Evolutionary conservation across 2,888 invertebrate species (phyloP).

Genomic region (Copidosoma aretas): DNA sequence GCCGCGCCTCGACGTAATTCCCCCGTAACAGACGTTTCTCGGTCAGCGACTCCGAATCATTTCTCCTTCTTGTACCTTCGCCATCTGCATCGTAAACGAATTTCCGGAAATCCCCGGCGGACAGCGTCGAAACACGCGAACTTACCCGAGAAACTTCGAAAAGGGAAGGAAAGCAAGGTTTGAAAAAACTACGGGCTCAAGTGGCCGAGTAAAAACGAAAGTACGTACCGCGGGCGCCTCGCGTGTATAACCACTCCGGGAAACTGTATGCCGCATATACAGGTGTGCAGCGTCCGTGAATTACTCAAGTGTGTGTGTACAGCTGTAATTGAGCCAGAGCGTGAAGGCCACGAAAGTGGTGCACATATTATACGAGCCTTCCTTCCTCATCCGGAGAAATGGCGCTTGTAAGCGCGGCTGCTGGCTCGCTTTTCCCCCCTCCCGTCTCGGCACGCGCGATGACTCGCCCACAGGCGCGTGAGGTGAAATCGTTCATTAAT

Average conservation of each 20-base stretch:
- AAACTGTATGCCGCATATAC: background rate
- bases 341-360: conserved; percentile 58
- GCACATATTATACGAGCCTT: conserved; percentile 45
- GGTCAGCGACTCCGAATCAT: conserved; percentile 33
- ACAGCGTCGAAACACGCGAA: background rate
- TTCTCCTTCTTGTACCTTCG: conserved; percentile 8
- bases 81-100: conserved; percentile 19
- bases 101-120: conserved; percentile 26
- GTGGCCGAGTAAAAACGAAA: conserved; percentile 34
- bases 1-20: conserved; percentile 6
- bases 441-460: no score
- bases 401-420: conserved; percentile 24
- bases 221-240: background rate
- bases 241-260: no score
- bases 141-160: no score
- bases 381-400: conserved; percentile 54
- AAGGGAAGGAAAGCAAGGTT: background rate
- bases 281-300: background rate
- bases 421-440: background rate
- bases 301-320: background rate
- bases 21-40: conserved; percentile 30
- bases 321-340: conserved; percentile 34
- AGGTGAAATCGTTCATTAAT: conserved; percentile 29
- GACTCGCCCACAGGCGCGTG: background rate
- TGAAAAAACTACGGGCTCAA: conserved; percentile 6